phyloP scores from a whole-genome alignment of 2,113 vertebrate genomes.

The Neolamprologus devosi region DNA sequence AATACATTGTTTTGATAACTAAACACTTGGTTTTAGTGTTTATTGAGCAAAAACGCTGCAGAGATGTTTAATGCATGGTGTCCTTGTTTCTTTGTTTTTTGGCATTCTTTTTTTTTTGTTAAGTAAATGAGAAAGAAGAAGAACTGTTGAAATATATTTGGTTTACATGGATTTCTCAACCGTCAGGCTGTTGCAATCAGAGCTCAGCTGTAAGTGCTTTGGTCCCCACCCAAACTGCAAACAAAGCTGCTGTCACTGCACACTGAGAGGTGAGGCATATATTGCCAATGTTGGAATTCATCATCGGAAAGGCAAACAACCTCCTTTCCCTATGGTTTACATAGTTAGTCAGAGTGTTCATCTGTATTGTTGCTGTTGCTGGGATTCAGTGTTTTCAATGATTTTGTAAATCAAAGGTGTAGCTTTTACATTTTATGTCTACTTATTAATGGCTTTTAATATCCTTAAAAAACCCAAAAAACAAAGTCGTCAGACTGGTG shows the following conservation, averaged over 20 bases:
- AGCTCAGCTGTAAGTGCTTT: not conserved
- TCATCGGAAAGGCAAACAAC: not conserved
- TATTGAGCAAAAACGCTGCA: not conserved
- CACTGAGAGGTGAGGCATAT: not conserved
- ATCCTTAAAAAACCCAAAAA: not conserved
- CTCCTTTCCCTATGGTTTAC: not conserved
- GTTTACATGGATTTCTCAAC: not conserved
- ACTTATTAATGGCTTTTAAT: not conserved
- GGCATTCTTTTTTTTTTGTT: rapidly evolving
- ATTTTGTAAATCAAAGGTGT: not conserved
- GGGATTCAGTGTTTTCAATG: not conserved
- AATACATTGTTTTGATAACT: not conserved
- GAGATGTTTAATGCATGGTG: not conserved
- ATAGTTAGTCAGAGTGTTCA: not conserved
- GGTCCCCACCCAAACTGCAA: conserved; percentile 8
- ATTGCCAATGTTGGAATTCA: not conserved
- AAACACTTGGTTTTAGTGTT: not conserved
- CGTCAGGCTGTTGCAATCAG: not conserved
- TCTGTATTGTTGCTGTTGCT: not conserved
- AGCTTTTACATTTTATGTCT: not conserved
- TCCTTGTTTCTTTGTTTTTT: not conserved
- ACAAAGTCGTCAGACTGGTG: not conserved
- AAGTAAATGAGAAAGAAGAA: not conserved
- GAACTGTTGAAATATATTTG: not conserved
- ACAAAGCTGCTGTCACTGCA: not conserved